phyloP scores from a whole-genome alignment of 2,888 invertebrate species.

The Prenolepis imparis region DNA sequence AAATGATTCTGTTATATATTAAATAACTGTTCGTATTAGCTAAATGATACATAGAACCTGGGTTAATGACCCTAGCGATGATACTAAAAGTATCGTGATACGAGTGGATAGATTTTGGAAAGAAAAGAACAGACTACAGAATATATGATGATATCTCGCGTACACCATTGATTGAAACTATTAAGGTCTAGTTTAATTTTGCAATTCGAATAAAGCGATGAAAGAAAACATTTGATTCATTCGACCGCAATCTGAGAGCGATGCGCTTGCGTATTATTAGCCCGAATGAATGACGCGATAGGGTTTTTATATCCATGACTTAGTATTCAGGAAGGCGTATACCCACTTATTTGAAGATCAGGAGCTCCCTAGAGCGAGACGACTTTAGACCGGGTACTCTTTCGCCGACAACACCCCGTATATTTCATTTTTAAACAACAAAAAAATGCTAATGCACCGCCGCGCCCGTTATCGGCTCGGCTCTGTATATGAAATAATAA shows the following conservation, averaged over 20 bases:
- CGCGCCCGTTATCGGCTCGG: slow-evolving; percentile 80
- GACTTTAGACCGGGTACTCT: slow-evolving; percentile 77
- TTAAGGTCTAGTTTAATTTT: slow-evolving; percentile 39
- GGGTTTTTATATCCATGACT: slow-evolving; percentile 73
- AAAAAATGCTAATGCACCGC: slow-evolving; percentile 85
- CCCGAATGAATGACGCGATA: slow-evolving; percentile 48
- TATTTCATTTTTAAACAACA: slow-evolving; percentile 87
- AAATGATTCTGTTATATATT: background rate
- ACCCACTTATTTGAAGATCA: slow-evolving; percentile 86
- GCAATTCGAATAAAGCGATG: slow-evolving; percentile 13
- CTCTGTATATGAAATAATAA: slow-evolving; percentile 83
- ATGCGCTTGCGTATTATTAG: slow-evolving; percentile 62
- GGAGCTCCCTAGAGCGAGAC: slow-evolving; percentile 74
- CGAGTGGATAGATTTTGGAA: slow-evolving; percentile 24
- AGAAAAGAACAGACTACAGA: background rate
- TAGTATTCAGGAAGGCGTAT: slow-evolving; percentile 85
- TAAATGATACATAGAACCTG: slow-evolving; percentile 27
- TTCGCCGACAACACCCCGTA: slow-evolving; percentile 80
- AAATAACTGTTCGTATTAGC: slow-evolving; percentile 16
- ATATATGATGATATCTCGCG: background rate
- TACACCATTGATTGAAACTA: background rate
- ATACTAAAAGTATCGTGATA: slow-evolving; percentile 7
- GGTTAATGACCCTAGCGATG: slow-evolving; percentile 42
- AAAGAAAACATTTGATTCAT: slow-evolving; percentile 12
- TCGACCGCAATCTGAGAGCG: background rate